Conservation (phyloP, 2,888 invertebrate species). For the Bombylius major region DNA sequence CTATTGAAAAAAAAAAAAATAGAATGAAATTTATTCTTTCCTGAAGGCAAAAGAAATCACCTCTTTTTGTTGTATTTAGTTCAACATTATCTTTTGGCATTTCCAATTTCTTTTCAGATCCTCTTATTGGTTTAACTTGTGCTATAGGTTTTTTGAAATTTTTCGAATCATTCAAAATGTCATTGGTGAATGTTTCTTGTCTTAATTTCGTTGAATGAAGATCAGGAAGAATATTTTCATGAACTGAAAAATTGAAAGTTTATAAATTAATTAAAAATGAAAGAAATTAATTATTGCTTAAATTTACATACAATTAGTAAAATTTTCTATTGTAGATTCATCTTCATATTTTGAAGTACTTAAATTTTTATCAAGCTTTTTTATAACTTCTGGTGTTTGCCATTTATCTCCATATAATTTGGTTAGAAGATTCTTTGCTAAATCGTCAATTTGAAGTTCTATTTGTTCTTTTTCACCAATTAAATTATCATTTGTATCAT, state of each 20-base stretch:
- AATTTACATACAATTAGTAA: background rate
- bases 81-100: too few relatives aligned
- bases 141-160: background rate
- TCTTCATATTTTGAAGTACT: background rate
- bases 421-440: constrained; percentile 26
- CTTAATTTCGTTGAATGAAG: constrained; percentile 26
- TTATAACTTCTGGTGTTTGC: constrained; percentile 33
- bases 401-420: constrained; percentile 31
- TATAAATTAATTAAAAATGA: background rate
- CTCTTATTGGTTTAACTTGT: background rate
- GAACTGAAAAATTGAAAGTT: constrained; percentile 17
- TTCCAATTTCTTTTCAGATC: background rate
- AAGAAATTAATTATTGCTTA: background rate
- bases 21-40: too few relatives aligned
- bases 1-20: too few relatives aligned
- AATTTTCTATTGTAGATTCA: background rate
- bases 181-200: background rate
- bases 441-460: constrained; percentile 19
- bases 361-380: constrained; percentile 7
- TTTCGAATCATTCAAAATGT: background rate
- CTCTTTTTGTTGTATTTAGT: too few relatives aligned
- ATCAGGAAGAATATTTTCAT: constrained; percentile 21
- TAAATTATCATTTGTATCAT: too few relatives aligned
- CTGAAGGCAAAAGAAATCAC: too few relatives aligned
- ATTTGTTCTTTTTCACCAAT: background rate